Base-by-base conservation (phyloP, 2,888 invertebrate species). In the Frankliniella intonsa region DNA sequence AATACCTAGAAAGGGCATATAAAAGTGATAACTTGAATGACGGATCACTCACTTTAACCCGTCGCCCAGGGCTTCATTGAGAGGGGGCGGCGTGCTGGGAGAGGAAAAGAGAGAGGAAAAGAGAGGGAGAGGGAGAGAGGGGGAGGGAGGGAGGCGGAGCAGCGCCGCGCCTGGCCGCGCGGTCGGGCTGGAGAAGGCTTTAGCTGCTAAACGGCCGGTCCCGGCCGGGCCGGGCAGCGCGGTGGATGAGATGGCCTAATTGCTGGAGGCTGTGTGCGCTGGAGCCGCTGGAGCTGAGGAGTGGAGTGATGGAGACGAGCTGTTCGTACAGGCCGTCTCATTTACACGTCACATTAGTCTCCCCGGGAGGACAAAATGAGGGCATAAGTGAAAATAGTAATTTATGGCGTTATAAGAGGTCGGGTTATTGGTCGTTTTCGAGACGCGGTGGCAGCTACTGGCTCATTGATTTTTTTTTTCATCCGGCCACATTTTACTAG, bases 271-370 rank as follows among this genome's bases (percentile, higher is more conserved):
- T 76, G 69, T 76, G 69, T 76, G 69, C 69, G 69, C 9, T 76
- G 69, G 69, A 69, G 69, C 5, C 5, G 55, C 5, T n/a, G 22
- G 11, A n/a, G 38, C 55, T 1, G 9, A 17, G 55, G 55, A 12
- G 14, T 8, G 55, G 55, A 38, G 2, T 38, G 38, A 55, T 55
- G 62, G 62, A 62, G 62, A 62, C 62, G 62, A 17, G 62, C 38
- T 38, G 38, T 62, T n/a, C 62, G 55, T 12, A 55, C 55, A 17
- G 62, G 62, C 62, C 69, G 69, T 8, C 69, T 76, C 69, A 76
- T 76, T 25, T 76, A 76, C 69, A 76, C 69, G 69, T 76, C 69
- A 76, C 69, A 76, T 76, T 76, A 76, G 69, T 76, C 69, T 76
- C 69, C 69, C 22, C 22, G 3, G 5, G 25, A 76, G 69, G 69